Evolutionary conservation across 1,140 invertebrate genomes (phyloP), one percentile per base, ranked within the genome.

Genomic region (Lucilia cuprina): DNA sequence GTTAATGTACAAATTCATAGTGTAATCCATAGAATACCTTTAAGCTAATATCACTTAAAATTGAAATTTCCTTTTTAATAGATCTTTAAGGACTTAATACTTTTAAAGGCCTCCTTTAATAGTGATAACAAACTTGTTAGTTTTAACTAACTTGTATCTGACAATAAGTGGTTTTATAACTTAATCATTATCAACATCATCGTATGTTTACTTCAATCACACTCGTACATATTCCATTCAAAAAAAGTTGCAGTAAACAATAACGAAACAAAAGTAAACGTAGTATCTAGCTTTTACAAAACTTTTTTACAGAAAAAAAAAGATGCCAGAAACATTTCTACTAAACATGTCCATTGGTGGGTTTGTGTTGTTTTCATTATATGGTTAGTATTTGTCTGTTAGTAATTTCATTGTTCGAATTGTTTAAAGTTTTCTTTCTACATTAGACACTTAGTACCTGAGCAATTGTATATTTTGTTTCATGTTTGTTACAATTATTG

Each of bases 151-250:
- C n/a, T 19, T 70, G 65, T 70, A 70, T 70, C 65, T 70, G 65
- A 70, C 65, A 70, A 70, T 70, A 70, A 70, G 65, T 70, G 65
- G 65, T 70, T 70, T 55, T 55, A 12, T 55, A 55, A 21, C 65
- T 21, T 70, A 5, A 70, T 19, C 21, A 21, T 12, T 9, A 70
- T 70, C 19, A 30, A 30, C 25, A 70, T 19, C 19, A 70, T 70
- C 5, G 21, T 0, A 70, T 70, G 19, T 21, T 70, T 25, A 14
- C n/a, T 70, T 21, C 41, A 41, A 3, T 41, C 41, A 41, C 10
- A 41, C 10, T 41, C 41, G 10, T 41, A 41, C 41, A 10, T 41
- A 30, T 30, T 30, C 10, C 5, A 10, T 41, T 41, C 41, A 41
- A 41, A 41, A 7, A 41, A 3, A 41, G 25, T 30, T 41, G 41